A percentile compares a stretch with the other conserved stretches of the same genome.
phyloP scores from a whole-genome alignment of 2,797 vertebrate genomes.

The Danio choprae region DNA sequence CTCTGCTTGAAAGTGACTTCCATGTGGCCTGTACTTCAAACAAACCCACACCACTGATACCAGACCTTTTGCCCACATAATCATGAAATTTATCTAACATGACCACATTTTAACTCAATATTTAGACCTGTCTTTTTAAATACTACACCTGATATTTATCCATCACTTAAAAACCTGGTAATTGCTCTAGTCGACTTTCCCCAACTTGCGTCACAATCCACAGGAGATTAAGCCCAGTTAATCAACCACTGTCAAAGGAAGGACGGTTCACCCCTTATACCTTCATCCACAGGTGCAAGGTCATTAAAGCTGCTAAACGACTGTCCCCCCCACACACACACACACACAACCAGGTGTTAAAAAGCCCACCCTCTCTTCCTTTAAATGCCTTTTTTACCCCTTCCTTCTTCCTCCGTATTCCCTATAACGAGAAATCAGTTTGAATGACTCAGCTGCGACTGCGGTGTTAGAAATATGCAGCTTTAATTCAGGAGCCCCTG shows the following conservation, averaged over 20 bases:
- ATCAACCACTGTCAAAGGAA: constrained; percentile 37
- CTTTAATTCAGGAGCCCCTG: constrained; percentile 46
- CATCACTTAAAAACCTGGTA: background rate
- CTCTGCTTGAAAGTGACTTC: background rate
- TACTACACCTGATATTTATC: background rate
- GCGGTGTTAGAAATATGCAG: constrained; percentile 48
- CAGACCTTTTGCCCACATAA: background rate
- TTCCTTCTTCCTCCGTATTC: background rate
- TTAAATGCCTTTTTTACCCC: constrained; percentile 18
- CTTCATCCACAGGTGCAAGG: constrained; percentile 48
- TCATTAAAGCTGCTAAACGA: constrained; percentile 27
- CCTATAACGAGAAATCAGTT: constrained; percentile 45
- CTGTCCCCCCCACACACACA: background rate
- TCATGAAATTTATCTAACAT: background rate
- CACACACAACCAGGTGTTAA: constrained; percentile 31
- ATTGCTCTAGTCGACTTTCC: background rate
- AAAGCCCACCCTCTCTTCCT: background rate
- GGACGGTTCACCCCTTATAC: constrained; percentile 31
- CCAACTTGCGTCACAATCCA: constrained; percentile 1
- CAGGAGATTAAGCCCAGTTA: constrained; percentile 18
- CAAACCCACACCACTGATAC: background rate
- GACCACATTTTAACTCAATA: background rate
- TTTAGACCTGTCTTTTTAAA: background rate
- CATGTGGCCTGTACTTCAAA: background rate
- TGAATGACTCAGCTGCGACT: constrained; percentile 15